Evolutionary conservation across 2,888 invertebrate genomes (phyloP).

Genomic region (Allygus modestus): DNA sequence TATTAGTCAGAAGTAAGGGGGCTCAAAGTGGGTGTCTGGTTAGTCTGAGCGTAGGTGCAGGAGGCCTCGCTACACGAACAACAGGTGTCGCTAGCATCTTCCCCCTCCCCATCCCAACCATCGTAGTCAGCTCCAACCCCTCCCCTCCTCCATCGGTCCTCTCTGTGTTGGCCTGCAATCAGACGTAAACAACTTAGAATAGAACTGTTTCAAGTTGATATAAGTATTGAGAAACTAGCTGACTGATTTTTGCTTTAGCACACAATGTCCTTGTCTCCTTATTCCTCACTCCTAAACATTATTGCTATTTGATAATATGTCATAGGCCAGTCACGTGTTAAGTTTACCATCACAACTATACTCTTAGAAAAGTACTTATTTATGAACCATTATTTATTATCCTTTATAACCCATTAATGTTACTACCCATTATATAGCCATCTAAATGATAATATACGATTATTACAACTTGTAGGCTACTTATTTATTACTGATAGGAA

Average conservation of each 20-base stretch:
- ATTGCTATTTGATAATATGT: too few relatives aligned
- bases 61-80: conserved; percentile 82
- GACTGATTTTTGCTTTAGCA: too few relatives aligned
- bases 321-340: too few relatives aligned
- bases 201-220: neutral
- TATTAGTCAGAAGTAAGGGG: conserved; percentile 60
- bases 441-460: conserved; percentile 10
- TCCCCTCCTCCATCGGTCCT: conserved; percentile 27
- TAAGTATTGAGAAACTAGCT: too few relatives aligned
- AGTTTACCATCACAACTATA: too few relatives aligned
- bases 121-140: conserved; percentile 50
- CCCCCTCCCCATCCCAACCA: conserved; percentile 63
- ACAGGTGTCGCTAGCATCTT: conserved; percentile 76
- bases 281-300: too few relatives aligned
- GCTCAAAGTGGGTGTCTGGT: conserved; percentile 63
- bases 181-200: neutral
- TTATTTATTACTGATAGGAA: conserved; percentile 31
- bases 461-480: conserved; percentile 1
- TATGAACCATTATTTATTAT: too few relatives aligned
- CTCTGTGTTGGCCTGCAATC: conserved; percentile 35
- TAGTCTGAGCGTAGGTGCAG: conserved; percentile 80
- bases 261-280: too few relatives aligned
- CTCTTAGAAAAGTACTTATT: too few relatives aligned
- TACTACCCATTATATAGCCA: too few relatives aligned
- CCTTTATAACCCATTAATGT: too few relatives aligned